Conservation (phyloP, 2,888 invertebrate genomes). For the Hydraecia micacea region DNA sequence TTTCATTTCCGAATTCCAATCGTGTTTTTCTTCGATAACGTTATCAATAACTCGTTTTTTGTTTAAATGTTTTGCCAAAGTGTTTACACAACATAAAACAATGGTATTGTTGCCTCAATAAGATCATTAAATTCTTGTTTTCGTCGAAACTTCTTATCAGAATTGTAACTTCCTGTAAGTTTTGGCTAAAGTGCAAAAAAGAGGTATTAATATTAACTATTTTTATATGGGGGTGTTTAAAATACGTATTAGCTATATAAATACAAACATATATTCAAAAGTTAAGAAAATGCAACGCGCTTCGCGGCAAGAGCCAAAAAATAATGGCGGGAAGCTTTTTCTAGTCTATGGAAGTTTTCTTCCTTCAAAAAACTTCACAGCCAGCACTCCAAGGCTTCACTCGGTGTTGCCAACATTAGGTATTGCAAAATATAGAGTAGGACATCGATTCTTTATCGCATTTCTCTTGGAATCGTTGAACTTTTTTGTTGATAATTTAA, state of each 20-base stretch:
- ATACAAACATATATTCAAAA: too few species aligned
- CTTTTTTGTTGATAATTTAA: neutral
- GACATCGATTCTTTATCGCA: neutral
- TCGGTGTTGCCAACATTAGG: too few species aligned
- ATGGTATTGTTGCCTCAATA: conserved; percentile 22
- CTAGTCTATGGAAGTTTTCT: too few species aligned
- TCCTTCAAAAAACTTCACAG: too few species aligned
- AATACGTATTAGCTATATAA: too few species aligned
- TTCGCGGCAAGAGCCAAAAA: too few species aligned
- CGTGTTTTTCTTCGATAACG: neutral
- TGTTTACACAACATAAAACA: conserved; percentile 20
- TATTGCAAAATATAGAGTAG: conserved; percentile 2
- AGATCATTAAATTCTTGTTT: conserved; percentile 40
- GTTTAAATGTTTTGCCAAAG: neutral
- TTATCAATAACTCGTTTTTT: neutral
- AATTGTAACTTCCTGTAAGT: conserved; percentile 40
- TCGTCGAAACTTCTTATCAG: conserved; percentile 37
- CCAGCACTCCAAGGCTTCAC: too few species aligned
- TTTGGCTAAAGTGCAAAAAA: conserved; percentile 14
- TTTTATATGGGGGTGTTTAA: too few species aligned
- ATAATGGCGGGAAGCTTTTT: too few species aligned
- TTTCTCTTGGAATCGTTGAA: neutral
- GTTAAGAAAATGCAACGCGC: too few species aligned
- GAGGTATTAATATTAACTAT: too few species aligned
- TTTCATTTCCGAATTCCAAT: neutral